Evolutionary conservation across 2,113 vertebrate species (phyloP).

Genomic region (Nyctibius bracteatus): DNA sequence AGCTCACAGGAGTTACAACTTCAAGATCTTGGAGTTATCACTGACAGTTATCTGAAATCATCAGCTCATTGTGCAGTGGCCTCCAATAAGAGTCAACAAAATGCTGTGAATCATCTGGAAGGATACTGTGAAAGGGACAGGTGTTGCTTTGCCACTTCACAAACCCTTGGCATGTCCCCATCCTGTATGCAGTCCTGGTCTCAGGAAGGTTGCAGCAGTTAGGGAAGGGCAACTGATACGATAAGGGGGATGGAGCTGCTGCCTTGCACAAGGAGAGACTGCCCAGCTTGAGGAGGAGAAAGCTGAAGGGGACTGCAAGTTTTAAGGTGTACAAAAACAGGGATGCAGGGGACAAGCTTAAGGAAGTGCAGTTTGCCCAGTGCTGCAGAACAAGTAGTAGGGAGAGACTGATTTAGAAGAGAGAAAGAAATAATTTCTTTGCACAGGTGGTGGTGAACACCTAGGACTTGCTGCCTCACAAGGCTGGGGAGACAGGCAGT

Average conservation of each 20-base stretch:
- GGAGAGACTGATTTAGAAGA: neutral
- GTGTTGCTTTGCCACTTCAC: neutral
- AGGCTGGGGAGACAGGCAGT: neutral
- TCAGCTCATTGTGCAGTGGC: neutral
- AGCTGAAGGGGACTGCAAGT: neutral
- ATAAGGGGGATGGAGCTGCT: neutral
- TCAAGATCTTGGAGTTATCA: neutral
- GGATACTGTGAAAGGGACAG: neutral
- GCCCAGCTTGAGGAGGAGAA: neutral
- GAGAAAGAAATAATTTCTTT: neutral
- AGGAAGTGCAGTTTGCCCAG: neutral
- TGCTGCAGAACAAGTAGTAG: neutral
- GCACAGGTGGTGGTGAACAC: neutral
- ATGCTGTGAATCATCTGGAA: neutral
- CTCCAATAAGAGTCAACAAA: neutral
- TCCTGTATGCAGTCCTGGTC: neutral
- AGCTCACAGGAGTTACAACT: neutral
- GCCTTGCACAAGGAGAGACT: neutral
- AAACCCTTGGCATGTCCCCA: neutral
- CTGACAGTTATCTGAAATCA: neutral
- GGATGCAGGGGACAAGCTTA: neutral
- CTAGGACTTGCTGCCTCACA: neutral
- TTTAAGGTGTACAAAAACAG: neutral
- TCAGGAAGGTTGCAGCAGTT: fast-evolving
- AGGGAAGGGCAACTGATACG: neutral